Evolutionary conservation across 2,113 vertebrate genomes (phyloP).

Genomic region (Galbula dea): DNA sequence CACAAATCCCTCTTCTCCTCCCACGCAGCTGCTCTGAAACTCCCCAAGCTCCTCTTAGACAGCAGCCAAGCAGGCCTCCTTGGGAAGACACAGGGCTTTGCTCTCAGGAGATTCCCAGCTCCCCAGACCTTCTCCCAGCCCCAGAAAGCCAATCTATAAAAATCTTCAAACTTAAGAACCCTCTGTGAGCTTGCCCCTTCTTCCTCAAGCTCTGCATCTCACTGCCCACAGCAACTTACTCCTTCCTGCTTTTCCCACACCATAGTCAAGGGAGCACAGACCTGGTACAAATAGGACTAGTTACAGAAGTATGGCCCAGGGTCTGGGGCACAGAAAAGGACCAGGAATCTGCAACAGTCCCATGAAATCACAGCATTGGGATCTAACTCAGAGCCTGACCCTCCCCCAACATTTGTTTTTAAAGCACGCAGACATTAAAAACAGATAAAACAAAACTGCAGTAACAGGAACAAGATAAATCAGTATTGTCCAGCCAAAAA

Average conservation of each 20-base stretch:
- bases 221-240: background rate
- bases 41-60: background rate
- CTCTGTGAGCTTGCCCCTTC: background rate
- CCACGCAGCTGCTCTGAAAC: background rate
- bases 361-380: background rate
- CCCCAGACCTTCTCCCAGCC: background rate
- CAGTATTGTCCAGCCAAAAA: background rate
- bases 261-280: background rate
- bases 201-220: background rate
- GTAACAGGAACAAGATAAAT: background rate
- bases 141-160: background rate
- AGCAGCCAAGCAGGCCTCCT: background rate
- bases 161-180: background rate
- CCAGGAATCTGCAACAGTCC: background rate
- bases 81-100: background rate
- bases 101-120: background rate
- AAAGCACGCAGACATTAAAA: background rate
- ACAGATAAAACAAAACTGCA: background rate
- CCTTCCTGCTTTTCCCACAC: background rate
- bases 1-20: slow-evolving; percentile 50
- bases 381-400: background rate
- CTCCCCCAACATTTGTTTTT: background rate
- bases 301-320: too few relatives aligned
- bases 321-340: background rate
- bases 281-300: background rate